A percentile compares a stretch with the other conserved stretches of the same genome.
Evolutionary conservation across 2,797 vertebrate species (phyloP).

Genomic region (Eulemur rubriventer): DNA sequence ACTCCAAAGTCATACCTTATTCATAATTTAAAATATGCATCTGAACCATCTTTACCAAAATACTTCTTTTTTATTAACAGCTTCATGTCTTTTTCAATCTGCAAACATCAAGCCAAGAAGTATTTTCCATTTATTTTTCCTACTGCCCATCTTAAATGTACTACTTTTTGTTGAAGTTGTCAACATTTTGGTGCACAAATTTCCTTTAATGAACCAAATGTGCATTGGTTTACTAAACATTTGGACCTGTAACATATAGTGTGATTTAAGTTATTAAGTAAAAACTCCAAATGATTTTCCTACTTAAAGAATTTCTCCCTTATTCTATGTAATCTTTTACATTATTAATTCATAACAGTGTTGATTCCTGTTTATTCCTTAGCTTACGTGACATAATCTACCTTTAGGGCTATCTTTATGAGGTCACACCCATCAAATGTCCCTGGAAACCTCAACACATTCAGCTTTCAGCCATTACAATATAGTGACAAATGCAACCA

Average conservation of each 20-base stretch:
- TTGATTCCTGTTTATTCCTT: not conserved
- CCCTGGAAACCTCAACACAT: not conserved
- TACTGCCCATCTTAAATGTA: not conserved
- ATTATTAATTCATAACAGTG: not conserved
- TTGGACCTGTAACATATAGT: not conserved
- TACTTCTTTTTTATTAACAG: not conserved
- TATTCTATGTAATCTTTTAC: not conserved
- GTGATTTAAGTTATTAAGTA: not conserved
- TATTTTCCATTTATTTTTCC: not conserved
- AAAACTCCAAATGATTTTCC: not conserved
- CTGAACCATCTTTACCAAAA: not conserved
- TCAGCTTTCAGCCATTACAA: not conserved
- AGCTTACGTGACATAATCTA: not conserved
- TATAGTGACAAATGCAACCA: slow-evolving; percentile 50
- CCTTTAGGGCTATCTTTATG: not conserved
- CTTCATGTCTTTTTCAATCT: not conserved
- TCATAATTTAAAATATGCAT: not conserved
- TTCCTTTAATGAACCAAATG: not conserved
- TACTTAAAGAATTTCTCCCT: not conserved
- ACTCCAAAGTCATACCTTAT: not conserved
- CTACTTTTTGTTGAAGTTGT: not conserved
- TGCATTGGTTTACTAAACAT: not conserved
- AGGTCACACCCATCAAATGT: not conserved
- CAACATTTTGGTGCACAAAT: not conserved
- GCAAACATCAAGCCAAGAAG: not conserved